A percentile compares a stretch with the other conserved stretches of the same genome.
These are phyloP conservation scores for Bellardia pandia DNA, from an alignment of 2,888 invertebrate genomes.

Conservation along the genomic window DNA sequence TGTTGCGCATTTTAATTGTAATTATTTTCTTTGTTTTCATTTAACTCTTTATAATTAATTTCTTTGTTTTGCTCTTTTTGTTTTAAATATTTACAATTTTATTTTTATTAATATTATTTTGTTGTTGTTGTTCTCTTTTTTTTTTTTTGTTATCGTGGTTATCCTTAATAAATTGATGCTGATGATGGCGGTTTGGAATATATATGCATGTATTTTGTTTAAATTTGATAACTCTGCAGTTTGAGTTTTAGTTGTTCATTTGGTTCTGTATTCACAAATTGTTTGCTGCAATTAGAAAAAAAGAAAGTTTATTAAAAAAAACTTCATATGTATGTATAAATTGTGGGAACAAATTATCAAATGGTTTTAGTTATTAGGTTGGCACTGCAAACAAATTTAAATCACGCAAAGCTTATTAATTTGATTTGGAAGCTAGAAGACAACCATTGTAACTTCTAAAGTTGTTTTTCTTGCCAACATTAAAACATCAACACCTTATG, in stretches of 20 bases:
- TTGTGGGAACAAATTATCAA: too few relatives aligned
- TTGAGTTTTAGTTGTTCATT: not conserved
- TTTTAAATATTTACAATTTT: not conserved
- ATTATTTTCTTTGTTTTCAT: slow-evolving; percentile 38
- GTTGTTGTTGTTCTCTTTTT: not conserved
- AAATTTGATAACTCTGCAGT: not conserved
- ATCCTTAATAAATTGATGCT: not conserved
- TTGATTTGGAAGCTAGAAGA: too few relatives aligned
- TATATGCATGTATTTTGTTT: not conserved
- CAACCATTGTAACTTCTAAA: too few relatives aligned
- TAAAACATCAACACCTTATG: too few relatives aligned
- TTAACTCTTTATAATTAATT: slow-evolving; percentile 27
- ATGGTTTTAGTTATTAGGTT: too few relatives aligned
- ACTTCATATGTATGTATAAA: too few relatives aligned
- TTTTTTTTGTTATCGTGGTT: not conserved
- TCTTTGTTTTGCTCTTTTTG: slow-evolving; percentile 17
- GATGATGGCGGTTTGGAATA: not conserved
- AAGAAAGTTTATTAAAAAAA: not conserved
- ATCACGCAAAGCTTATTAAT: too few relatives aligned
- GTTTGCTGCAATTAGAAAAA: slow-evolving; percentile 45
- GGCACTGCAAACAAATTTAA: too few relatives aligned
- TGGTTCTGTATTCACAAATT: slow-evolving; percentile 12
- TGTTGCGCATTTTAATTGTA: slow-evolving; percentile 27
- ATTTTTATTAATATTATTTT: not conserved
- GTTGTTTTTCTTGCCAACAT: too few relatives aligned